Evolutionary conservation across 2,797 vertebrate species (phyloP), one percentile per base, ranked within the genome.

Genomic region (Calcarius lapponicus): DNA sequence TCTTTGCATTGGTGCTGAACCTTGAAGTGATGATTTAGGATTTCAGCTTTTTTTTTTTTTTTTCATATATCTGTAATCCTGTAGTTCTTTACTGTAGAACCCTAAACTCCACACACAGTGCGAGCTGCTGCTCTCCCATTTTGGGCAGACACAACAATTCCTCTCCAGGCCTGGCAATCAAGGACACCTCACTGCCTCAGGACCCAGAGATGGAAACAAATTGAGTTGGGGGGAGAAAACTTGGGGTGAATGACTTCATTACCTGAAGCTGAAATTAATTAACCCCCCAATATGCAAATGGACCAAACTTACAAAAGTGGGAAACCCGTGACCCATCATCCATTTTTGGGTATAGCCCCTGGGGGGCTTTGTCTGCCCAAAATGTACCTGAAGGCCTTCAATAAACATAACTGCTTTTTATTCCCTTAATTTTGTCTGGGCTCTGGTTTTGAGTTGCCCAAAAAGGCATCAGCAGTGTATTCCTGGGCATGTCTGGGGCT

Each of bases 301-400:
- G 62, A 13, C 3, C 8, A 66, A 38, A 66, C 2, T 26, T 3
- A 38, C 56, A 7, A 32, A 45, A 79, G 10, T 47, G 9, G 17
- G 13, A 71, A 38, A 20, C 7, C 21, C 0, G 0, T 47, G 13
- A 47, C 10, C 13, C 1, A 0, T 10, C 0, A 1, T 36, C 10
- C 5, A 66, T 32, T 79, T 78, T 47, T 17, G 42, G 22, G n/a
- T 47, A 22, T 2, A 56, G 42, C 3, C 9, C 26, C 28, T 32
- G 28, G 11, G 3, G 17, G 11, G 22, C 9, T 57, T 67, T 0
- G 0, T 48, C 42, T 80, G 11, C 6, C 29, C 0, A 0, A 38
- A 47, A 40, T n/a, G 60, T 43, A 34, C 60, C 38, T 36, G 48
- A 43, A 36, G 34, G 4, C 14, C 64, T 40, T 40, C 42, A n/a